Percentiles rank a stretch among this genome's conserved stretches.
Evolutionary conservation across 2,888 invertebrate genomes (phyloP).

Genomic region (Clusia tigrina): DNA sequence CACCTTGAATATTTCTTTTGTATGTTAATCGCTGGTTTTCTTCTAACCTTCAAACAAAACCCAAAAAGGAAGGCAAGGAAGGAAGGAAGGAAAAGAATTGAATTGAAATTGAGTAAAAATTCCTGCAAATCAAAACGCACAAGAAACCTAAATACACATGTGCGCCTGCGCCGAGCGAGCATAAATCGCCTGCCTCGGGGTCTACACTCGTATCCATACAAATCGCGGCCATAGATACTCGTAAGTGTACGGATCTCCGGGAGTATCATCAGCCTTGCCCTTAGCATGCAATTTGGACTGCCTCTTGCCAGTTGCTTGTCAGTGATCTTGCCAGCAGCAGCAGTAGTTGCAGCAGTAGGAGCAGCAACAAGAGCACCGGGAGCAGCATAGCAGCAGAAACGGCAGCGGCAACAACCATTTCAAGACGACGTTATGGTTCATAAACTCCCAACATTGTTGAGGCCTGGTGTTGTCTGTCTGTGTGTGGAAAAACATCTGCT

Average conservation of each 20-base stretch:
- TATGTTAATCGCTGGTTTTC: slow-evolving; percentile 7
- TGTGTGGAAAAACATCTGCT: slow-evolving; percentile 59
- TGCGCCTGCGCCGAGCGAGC: not conserved
- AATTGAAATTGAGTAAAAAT: slow-evolving; percentile 4
- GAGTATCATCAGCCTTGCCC: slow-evolving; percentile 45
- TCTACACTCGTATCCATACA: not conserved
- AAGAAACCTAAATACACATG: not conserved
- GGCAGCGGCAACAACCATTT: slow-evolving; percentile 20
- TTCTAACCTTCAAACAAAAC: not conserved
- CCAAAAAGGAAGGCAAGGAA: too few relatives aligned
- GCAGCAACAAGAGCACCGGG: slow-evolving; percentile 25
- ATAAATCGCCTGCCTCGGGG: not conserved
- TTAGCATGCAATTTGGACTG: slow-evolving; percentile 33
- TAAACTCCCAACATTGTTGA: slow-evolving; percentile 35
- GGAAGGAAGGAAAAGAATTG: not conserved
- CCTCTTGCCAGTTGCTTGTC: not conserved
- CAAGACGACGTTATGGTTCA: slow-evolving; percentile 53
- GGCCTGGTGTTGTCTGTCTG: slow-evolving; percentile 27
- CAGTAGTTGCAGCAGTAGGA: slow-evolving; percentile 30
- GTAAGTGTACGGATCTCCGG: slow-evolving; percentile 11
- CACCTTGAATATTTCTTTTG: too few relatives aligned
- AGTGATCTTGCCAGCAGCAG: slow-evolving; percentile 13
- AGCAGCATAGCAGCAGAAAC: slow-evolving; percentile 4
- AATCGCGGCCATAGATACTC: not conserved
- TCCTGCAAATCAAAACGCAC: slow-evolving; percentile 14